phyloP scores from a whole-genome alignment of 2,888 invertebrate genomes.

The Macrosoma leucophasiata region DNA sequence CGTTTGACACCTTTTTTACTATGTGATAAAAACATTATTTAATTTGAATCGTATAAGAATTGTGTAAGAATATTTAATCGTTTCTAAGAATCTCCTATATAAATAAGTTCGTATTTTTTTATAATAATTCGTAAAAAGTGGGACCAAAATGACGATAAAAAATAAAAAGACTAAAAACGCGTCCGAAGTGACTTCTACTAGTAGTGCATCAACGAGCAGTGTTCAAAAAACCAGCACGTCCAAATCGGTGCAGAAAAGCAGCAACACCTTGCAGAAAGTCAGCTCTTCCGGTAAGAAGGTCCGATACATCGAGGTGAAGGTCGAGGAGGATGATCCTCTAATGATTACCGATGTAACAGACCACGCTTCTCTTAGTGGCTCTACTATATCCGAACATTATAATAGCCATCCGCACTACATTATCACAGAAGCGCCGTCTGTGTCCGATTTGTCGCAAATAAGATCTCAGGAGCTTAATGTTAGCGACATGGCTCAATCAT shows the following conservation, averaged over 20 bases:
- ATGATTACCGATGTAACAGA: conserved; percentile 72
- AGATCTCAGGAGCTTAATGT: conserved; percentile 52
- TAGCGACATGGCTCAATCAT: conserved; percentile 63
- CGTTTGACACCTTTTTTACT: conserved; percentile 52
- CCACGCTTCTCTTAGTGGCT: conserved; percentile 64
- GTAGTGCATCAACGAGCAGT: conserved; percentile 64
- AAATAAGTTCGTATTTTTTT: no score
- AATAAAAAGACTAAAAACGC: conserved; percentile 73
- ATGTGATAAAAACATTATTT: conserved; percentile 44
- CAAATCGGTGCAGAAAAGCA: conserved; percentile 58
- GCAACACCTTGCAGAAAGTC: conserved; percentile 60
- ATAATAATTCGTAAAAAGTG: conserved; percentile 40
- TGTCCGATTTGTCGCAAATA: conserved; percentile 62
- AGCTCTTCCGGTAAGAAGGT: conserved; percentile 68
- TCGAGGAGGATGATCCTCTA: conserved; percentile 71
- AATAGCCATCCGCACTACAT: conserved; percentile 72
- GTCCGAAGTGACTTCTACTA: conserved; percentile 56
- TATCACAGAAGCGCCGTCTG: conserved; percentile 70
- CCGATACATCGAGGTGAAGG: conserved; percentile 70
- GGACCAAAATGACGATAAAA: conserved; percentile 72
- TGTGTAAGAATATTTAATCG: conserved; percentile 52
- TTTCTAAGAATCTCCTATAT: conserved; percentile 55
- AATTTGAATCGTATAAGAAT: conserved; percentile 31
- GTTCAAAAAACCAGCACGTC: conserved; percentile 63
- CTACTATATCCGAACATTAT: conserved; percentile 66